Evolutionary conservation across 1,140 invertebrate species (phyloP), one percentile per base, ranked within the genome.

Genomic region (Drosophila lowei): DNA sequence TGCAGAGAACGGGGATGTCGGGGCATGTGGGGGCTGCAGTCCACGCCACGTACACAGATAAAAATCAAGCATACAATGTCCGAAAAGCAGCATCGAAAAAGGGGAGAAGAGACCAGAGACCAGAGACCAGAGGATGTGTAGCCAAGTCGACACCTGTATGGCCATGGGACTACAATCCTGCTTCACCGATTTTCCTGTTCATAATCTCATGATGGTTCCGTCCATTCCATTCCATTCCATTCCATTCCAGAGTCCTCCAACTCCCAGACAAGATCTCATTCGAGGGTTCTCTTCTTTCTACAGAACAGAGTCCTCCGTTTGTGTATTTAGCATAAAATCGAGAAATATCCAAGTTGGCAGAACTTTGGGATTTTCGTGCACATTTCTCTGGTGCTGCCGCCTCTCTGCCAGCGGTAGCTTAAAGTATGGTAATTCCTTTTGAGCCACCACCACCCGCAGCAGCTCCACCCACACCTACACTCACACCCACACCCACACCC

Each of bases 381-480:
- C 72, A 59, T 55, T 65, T 60, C 41, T 43, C 46, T 21, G 8
- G 28, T 48, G 34, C 28, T 41, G 41, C 30, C 34, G 42, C 21
- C 15, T 21, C 47, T 59, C 62, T 50, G 71, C 49, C 44, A 79
- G 79, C 80, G 80, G 80, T 80, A 85, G 80, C 80, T 86, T 85
- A 81, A 86, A 86, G 78, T 88, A 86, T 86, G 81, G 74, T 86
- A 86, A 86, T 86, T 86, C 74, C 68, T 57, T 58, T 63, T 57
- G 18, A 61, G 61, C 62, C 43, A 47, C 38, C 54, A 49, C 18
- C 15, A n/a, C 3, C n/a, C 23, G 44, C 18, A 30, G 13, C 16
- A 34, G 4, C 57, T 25, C 1, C 23, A 23, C 16, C 2, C 21
- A 18, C 48, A 47, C n/a, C 46, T 42, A 54, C 18, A 25, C 7